Evolutionary conservation across 2,888 invertebrate species (phyloP), one percentile per base, ranked within the genome.

Genomic region (Beris morrisii): DNA sequence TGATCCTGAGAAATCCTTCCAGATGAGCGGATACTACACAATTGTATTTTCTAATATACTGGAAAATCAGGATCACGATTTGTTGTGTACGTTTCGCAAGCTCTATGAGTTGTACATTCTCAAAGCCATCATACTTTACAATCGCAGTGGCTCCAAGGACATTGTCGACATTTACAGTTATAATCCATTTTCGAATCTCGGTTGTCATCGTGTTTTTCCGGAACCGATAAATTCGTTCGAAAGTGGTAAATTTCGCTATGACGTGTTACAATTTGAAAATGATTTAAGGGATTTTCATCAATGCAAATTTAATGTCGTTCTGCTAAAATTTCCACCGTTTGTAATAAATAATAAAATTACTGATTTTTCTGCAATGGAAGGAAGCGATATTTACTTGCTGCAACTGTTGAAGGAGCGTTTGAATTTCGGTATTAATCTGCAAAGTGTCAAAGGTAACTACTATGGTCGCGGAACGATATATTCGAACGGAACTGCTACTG

Each of bases 341-440:
- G 66, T 65, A 38, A n/a, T 13, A 7, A 67, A 70, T 57, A 65
- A 65, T 9, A 55, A 43, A 9, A 12, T 57, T 28, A 22, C 3
- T 22, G 22, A 22, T 22, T 22, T 22, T 22, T 22, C 22, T 22
- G 9, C 43, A 9, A 3, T 15, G 0, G 53, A 61, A 11, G 70
- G 69, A 30, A 54, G 69, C 12, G 71, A 71, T 50, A 68, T 67
- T 5, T 52, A 22, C 11, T 5, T 70, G 3, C 15, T 71, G 22
- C 44, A 54, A 30, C 46, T 68, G 1, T 28, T 71, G 11, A 46
- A 69, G 0, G 38, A 64, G 43, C 13, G 38, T 31, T 38, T 70
- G 32, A 70, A 71, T 57, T 71, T 71, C 31, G 65, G 55, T 4
- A 6, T 54, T 0, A 11, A 38, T 6, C 13, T 68, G 9, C 22